Conservation (phyloP, 1,140 invertebrate species). For the Atta cephalotes region DNA sequence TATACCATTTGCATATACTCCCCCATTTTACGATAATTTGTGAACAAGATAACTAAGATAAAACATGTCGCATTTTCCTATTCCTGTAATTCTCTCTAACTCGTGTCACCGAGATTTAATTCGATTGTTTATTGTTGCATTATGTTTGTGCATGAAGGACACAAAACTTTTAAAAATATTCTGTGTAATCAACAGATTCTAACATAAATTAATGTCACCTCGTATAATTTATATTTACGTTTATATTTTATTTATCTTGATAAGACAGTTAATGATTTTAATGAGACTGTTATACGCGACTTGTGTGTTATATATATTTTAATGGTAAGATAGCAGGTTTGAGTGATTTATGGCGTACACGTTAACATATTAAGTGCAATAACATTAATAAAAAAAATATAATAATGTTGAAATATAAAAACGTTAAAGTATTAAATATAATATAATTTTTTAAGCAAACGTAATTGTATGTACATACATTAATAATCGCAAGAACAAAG, state of each 20-base stretch:
- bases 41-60: conserved; percentile 44
- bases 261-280: neutral
- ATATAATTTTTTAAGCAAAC: neutral
- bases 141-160: neutral
- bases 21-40: conserved; percentile 12
- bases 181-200: neutral
- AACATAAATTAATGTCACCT: neutral
- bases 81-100: neutral
- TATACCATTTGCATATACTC: conserved; percentile 48
- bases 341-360: neutral
- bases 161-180: neutral
- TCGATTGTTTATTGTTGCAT: conserved; percentile 34
- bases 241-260: conserved; percentile 10
- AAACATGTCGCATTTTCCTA: conserved; percentile 44
- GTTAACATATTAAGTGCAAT: neutral
- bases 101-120: conserved; percentile 19
- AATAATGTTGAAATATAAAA: neutral
- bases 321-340: neutral
- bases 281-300: neutral
- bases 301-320: neutral
- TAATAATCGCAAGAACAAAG: conserved; percentile 2
- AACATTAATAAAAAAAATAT: neutral
- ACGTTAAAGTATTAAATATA: neutral
- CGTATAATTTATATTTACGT: too few relatives aligned
- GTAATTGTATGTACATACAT: neutral